Evolutionary conservation across 2,113 vertebrate genomes (phyloP).

Genomic region (Nymphicus hollandicus): DNA sequence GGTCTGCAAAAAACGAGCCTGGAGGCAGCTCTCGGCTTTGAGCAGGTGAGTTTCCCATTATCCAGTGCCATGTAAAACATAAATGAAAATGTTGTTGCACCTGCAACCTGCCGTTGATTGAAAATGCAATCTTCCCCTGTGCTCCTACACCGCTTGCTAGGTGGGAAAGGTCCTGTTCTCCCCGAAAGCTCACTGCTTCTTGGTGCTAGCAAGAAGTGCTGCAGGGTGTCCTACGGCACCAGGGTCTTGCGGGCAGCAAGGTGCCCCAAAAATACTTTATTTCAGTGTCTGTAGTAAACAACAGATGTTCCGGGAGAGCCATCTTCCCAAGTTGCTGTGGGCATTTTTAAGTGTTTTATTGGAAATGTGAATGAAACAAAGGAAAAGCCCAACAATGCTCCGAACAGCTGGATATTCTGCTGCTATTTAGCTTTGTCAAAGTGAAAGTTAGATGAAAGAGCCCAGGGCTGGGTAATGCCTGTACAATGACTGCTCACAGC

Average conservation of each 20-base stretch:
- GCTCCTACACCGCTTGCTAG: accelerated
- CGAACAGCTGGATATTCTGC: conserved; percentile 22
- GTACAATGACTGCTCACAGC: accelerated
- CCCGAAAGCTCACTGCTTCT: background rate
- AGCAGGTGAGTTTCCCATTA: background rate
- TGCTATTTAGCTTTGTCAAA: background rate
- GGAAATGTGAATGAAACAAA: conserved; percentile 46
- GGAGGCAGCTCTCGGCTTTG: background rate
- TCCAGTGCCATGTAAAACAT: background rate
- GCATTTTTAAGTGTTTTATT: background rate
- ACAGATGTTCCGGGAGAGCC: background rate
- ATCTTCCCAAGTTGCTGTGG: background rate
- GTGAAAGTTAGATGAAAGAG: conserved; percentile 26
- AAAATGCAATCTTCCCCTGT: background rate
- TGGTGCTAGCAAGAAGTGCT: background rate
- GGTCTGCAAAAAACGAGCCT: background rate
- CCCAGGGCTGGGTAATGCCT: background rate
- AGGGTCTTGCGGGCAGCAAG: background rate
- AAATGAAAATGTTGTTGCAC: background rate
- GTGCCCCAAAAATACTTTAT: background rate
- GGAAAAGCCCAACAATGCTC: conserved; percentile 16
- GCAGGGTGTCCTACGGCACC: accelerated
- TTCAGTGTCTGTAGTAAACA: background rate
- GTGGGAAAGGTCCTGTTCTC: background rate
- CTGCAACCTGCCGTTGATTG: background rate